phyloP scores from a whole-genome alignment of 2,888 invertebrate species.

The Slavum lentiscoides region DNA sequence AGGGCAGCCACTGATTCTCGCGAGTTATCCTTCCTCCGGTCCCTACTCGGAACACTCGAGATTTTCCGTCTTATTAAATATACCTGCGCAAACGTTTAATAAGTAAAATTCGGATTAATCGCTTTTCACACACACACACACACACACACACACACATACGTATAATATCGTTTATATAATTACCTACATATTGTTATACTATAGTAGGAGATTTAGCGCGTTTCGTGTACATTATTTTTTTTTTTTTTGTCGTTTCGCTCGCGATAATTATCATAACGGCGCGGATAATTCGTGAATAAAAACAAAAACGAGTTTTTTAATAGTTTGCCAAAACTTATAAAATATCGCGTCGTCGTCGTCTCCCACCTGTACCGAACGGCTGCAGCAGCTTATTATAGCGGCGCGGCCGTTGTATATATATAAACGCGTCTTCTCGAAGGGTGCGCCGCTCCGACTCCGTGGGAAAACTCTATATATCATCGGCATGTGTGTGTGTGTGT shows the following conservation, averaged over 20 bases:
- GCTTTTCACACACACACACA: too few relatives aligned
- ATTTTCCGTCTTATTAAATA: too few relatives aligned
- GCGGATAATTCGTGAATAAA: neutral
- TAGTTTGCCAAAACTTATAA: conserved; percentile 38
- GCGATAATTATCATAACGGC: conserved; percentile 7
- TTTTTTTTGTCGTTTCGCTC: conserved; percentile 22
- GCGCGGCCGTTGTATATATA: neutral
- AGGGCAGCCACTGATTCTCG: conserved; percentile 5
- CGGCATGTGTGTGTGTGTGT: conserved; percentile 8
- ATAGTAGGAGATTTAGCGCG: neutral
- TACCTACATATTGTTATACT: too few relatives aligned
- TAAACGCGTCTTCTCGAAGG: conserved; percentile 37
- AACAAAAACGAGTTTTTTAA: conserved; percentile 36
- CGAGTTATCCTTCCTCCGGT: too few relatives aligned
- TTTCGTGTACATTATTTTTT: too few relatives aligned
- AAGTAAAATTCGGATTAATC: too few relatives aligned
- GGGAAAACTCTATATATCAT: conserved; percentile 38
- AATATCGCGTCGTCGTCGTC: neutral
- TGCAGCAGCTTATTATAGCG: too few relatives aligned
- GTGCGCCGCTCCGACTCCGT: conserved; percentile 49
- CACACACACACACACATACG: too few relatives aligned
- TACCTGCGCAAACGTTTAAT: too few relatives aligned
- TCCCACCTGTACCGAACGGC: neutral
- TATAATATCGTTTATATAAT: too few relatives aligned
- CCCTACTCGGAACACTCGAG: too few relatives aligned